Evolutionary conservation across 1,140 invertebrate species (phyloP).

Genomic region (Drosophila persimilis): DNA sequence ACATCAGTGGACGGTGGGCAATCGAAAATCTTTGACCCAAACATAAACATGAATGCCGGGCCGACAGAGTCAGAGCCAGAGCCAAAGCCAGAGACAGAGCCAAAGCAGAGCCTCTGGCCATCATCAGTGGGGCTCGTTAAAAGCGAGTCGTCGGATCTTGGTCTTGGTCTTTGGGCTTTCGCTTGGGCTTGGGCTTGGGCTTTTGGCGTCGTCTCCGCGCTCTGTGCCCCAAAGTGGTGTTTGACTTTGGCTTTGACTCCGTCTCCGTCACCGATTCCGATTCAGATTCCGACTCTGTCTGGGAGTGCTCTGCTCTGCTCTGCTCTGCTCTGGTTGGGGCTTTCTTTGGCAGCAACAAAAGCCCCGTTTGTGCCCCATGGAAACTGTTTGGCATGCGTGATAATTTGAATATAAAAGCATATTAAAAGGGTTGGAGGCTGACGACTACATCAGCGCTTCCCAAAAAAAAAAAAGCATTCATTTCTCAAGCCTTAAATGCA

Average conservation of each 20-base stretch:
- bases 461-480: constrained; percentile 20
- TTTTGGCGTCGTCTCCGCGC: constrained; percentile 4
- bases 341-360: constrained; percentile 24
- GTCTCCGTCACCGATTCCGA: no score
- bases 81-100: no score
- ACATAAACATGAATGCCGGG: constrained; percentile 47
- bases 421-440: constrained; percentile 49
- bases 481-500: constrained; percentile 72
- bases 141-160: constrained; percentile 25
- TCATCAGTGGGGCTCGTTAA: constrained; percentile 70
- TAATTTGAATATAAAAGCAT: constrained; percentile 79
- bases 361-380: constrained; percentile 26
- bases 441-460: constrained; percentile 44
- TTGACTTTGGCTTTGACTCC: constrained; percentile 4
- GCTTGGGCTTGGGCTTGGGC: no score
- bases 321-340: constrained; percentile 6
- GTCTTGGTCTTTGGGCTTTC: no score
- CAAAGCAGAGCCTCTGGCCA: constrained; percentile 39
- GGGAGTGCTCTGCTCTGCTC: background rate
- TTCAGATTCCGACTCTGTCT: no score
- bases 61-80: constrained; percentile 1
- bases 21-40: constrained; percentile 56
- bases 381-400: constrained; percentile 72
- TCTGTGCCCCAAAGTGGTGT: constrained; percentile 10
- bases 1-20: constrained; percentile 13